These are phyloP conservation scores for Agapornis roseicollis DNA, from an alignment of 2,113 vertebrate species.

Conservation along the genomic window DNA sequence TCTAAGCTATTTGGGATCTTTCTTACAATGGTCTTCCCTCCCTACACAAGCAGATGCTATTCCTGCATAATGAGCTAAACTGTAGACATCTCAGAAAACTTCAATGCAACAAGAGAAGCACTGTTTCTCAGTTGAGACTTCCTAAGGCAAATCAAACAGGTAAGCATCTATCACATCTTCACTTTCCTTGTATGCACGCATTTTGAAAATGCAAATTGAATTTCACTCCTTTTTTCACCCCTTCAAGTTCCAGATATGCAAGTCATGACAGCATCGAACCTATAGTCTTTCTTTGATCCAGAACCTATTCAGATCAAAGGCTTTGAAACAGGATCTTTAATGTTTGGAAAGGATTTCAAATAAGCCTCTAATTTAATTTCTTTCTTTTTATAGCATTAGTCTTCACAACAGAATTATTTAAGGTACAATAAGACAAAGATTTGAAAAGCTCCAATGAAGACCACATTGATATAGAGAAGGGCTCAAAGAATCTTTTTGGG, in stretches of 20 bases:
- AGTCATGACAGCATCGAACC: background rate
- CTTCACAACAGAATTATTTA: background rate
- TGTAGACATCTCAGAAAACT: background rate
- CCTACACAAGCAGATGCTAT: background rate
- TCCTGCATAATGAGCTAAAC: background rate
- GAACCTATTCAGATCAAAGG: conserved; percentile 1
- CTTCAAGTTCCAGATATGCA: background rate
- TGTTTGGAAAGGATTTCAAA: background rate
- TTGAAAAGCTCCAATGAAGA: background rate
- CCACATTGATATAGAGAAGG: background rate
- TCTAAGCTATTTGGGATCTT: background rate
- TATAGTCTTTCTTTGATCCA: background rate
- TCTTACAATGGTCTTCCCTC: background rate
- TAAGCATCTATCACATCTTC: background rate
- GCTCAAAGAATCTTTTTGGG: background rate
- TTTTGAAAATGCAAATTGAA: background rate
- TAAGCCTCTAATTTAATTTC: conserved; percentile 11
- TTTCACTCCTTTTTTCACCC: background rate
- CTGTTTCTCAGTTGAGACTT: background rate
- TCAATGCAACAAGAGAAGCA: background rate
- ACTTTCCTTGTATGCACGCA: background rate
- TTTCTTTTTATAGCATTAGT: background rate
- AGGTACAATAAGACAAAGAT: background rate
- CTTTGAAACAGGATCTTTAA: conserved; percentile 14
- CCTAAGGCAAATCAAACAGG: background rate